Conservation (phyloP, 92 coral and sea anemone genomes). For the Palythoa heliodiscus region DNA sequence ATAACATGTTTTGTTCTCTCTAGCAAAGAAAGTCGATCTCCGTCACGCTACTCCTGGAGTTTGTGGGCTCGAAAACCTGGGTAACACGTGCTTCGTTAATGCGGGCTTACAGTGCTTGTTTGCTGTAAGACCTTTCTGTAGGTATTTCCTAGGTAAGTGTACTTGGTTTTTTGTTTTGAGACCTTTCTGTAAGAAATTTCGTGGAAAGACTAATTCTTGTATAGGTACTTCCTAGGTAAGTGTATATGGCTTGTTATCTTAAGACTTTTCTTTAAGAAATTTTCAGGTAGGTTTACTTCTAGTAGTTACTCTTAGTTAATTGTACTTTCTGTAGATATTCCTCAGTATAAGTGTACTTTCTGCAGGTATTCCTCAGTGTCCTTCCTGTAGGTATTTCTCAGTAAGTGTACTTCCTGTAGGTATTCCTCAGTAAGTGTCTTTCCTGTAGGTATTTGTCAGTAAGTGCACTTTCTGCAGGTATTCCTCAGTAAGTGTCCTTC, state of each 20-base stretch:
- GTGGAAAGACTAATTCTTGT: constrained; percentile 52
- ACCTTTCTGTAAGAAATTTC: constrained; percentile 65
- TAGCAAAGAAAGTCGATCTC: constrained; percentile 33
- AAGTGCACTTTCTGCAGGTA: too few relatives aligned
- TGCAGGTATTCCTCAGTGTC: neutral
- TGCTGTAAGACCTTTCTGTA: constrained; percentile 69
- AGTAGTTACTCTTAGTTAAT: constrained; percentile 68
- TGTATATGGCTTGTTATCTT: too few relatives aligned
- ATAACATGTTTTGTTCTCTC: neutral
- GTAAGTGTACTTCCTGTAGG: constrained; percentile 35
- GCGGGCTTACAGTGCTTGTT: constrained; percentile 82
- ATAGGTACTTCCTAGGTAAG: constrained; percentile 74
- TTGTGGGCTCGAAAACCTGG: constrained; percentile 84
- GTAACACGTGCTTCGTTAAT: constrained; percentile 85
- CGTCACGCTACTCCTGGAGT: constrained; percentile 71
- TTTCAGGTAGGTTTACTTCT: constrained; percentile 49
- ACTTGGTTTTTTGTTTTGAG: too few relatives aligned
- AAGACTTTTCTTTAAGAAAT: constrained; percentile 53
- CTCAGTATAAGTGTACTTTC: constrained; percentile 40
- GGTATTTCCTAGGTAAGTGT: constrained; percentile 72
- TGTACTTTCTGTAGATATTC: constrained; percentile 59
- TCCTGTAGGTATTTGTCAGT: too few relatives aligned
- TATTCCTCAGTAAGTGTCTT: constrained; percentile 57
- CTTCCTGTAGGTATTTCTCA: constrained; percentile 76
- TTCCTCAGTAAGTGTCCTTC: too few relatives aligned